Evolutionary conservation across 1,140 invertebrate species (phyloP), one percentile per base, ranked within the genome.

Genomic region (Aricia agestis): DNA sequence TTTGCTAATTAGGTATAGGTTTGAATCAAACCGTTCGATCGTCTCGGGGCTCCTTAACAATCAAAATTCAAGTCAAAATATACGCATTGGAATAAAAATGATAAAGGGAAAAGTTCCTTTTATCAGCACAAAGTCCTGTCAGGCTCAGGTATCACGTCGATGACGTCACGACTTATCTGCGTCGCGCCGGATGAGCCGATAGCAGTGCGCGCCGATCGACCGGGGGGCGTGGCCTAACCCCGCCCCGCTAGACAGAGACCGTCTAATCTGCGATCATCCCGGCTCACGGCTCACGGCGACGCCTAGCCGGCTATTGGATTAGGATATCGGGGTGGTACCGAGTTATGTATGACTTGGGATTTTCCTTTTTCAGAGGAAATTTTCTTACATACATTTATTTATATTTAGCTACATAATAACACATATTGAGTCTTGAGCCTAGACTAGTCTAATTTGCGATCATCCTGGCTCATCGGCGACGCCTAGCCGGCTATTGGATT

Each of bases 231-330:
- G 86, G 82, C 79, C 31, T 61, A 79, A 81, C 81, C 86, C 85
- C 85, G 85, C 86, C 86, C 83, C 83, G 82, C 78, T 73, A 81
- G 83, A 81, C 80, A 81, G 82, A 86, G 82, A 83, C 74, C 80
- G 81, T 75, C 86, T 90, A 89, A 90, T 90, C 86, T 86, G 72
- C 79, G 79, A 85, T 52, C 86, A 89, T 90, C 88, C 85, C 83
- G 88, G 88, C 89, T 90, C 59, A 31, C 59, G 84, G 25, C 25
- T 25, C 25, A 25, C 25, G 87, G 81, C 74, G 75, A 81, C 79
- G 84, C 80, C 83, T 83, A 80, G 82, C 78, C 76, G 77, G 80
- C 86, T 72, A 90, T 90, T 90, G 87, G 87, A 80, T 25, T 25
- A 25, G 25, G 25, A 25, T 25, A 25, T 2, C 25, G 25, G 25